phyloP scores from a whole-genome alignment of 2,797 vertebrate genomes.

The Lutjanus argentimaculatus region DNA sequence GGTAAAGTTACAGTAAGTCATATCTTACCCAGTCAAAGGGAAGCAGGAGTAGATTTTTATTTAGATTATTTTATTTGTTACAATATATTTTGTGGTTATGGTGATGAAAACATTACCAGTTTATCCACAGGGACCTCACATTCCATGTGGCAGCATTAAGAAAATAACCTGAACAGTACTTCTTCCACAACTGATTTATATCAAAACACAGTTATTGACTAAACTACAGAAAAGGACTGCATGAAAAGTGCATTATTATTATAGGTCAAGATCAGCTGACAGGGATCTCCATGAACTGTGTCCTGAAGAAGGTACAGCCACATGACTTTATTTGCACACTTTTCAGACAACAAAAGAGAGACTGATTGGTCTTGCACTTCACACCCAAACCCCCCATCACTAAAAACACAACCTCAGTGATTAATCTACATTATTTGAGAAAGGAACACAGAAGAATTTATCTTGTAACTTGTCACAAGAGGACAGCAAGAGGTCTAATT shows the following conservation, averaged over 20 bases:
- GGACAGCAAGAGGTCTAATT: neutral
- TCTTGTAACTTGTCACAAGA: neutral
- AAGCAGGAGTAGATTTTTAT: too few relatives aligned
- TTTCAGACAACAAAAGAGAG: slow-evolving; percentile 34
- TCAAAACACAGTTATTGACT: neutral
- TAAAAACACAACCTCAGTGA: slow-evolving; percentile 14
- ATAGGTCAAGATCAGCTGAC: neutral
- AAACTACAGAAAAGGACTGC: neutral
- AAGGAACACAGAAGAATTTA: neutral
- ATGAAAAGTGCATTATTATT: neutral
- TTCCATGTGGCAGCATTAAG: too few relatives aligned
- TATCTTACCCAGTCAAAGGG: too few relatives aligned
- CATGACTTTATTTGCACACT: slow-evolving; percentile 45
- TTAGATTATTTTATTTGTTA: too few relatives aligned
- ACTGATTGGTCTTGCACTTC: neutral
- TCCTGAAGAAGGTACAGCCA: neutral
- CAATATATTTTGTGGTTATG: too few relatives aligned
- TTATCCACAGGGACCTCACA: too few relatives aligned
- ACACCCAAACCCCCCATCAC: slow-evolving; percentile 34
- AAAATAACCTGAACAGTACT: neutral
- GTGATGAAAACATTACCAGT: too few relatives aligned
- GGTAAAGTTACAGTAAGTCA: too few relatives aligned
- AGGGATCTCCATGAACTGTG: neutral
- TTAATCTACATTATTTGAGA: slow-evolving; percentile 2
- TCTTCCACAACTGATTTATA: neutral